Evolutionary conservation across 2,797 vertebrate genomes (phyloP), one percentile per base, ranked within the genome.

Genomic region (Bovichtus variegatus): DNA sequence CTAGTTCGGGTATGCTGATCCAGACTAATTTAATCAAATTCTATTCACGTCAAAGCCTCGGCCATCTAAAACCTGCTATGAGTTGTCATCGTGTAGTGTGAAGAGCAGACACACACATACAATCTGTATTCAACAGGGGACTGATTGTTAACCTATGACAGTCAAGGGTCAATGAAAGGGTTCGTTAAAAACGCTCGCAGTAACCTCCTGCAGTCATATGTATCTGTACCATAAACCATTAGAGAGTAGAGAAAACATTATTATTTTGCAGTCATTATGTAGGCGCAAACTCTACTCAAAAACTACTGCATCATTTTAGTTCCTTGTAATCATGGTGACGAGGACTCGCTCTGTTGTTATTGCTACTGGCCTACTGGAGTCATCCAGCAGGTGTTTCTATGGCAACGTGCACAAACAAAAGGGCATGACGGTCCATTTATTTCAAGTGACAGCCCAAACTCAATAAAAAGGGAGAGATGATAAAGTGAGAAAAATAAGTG

Each of bases 391-490:
- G 62, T 3, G 81, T 89, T 85, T 78, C 88, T 57, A 81, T 74
- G 71, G 62, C 64, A 75, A 85, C 82, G 2, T 59, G 57, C 38
- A 63, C 54, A 83, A 89, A n/a, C n/a, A 80, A 84, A 74, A 74
- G 12, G 27, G 3, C 53, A 38, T 18, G 40, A 54, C 43, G 50
- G 65, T 36, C 41, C 44, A 49, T 71, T 77, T 66, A 74, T 76
- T 83, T 68, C 43, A 70, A 51, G 51, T 50, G 65, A 64, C 31
- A 40, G 25, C 41, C 59, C 12, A 62, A 71, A 80, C 51, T 70
- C 51, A 74, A 70, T 73, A n/a, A n/a, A 72, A 74, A 43, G 15
- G 47, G 36, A 54, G 27, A 36, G 43, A 50, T 31, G 40, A 63
- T 21, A 13, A n/a, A 81, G 31, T 46, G 29, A 76, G 25, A 71